These are phyloP conservation scores for Euzophera pinguis DNA, from an alignment of 2,888 invertebrate genomes.

Conservation along the genomic window DNA sequence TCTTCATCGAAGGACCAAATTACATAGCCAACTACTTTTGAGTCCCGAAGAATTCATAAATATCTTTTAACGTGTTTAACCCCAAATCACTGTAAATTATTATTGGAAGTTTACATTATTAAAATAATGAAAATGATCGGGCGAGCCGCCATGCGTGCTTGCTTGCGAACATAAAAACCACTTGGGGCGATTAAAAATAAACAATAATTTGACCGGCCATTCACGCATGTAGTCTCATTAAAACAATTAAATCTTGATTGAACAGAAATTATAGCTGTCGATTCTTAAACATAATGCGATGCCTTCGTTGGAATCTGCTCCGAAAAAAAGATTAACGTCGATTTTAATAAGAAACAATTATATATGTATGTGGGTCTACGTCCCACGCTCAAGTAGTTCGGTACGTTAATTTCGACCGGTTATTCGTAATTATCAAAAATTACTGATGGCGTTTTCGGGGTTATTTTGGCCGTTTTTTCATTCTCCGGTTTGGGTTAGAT, in stretches of 20 bases:
- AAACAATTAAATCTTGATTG: constrained; percentile 81
- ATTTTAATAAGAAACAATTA: constrained; percentile 80
- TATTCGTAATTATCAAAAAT: constrained; percentile 76
- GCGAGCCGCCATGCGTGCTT: constrained; percentile 72
- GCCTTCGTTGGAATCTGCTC: constrained; percentile 69
- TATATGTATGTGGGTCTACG: constrained; percentile 66
- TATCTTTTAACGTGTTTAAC: constrained; percentile 77
- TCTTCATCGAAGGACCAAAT: constrained; percentile 58
- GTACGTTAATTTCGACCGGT: constrained; percentile 63
- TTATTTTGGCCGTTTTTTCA: constrained; percentile 61
- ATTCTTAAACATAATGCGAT: constrained; percentile 77
- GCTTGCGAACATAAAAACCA: constrained; percentile 77
- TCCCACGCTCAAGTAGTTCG: constrained; percentile 73
- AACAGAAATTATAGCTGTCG: constrained; percentile 80
- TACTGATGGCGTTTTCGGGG: constrained; percentile 66
- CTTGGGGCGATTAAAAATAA: constrained; percentile 80
- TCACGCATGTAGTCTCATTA: constrained; percentile 80
- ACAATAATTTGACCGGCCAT: constrained; percentile 79
- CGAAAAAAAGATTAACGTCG: constrained; percentile 76
- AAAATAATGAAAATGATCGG: constrained; percentile 80
- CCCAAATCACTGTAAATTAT: constrained; percentile 79
- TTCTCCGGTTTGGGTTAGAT: constrained; percentile 32
- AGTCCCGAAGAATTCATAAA: constrained; percentile 68
- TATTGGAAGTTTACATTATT: constrained; percentile 80
- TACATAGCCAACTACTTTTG: constrained; percentile 59